Evolutionary conservation across 2,797 vertebrate species (phyloP).

Genomic region (Delichon dasypus): DNA sequence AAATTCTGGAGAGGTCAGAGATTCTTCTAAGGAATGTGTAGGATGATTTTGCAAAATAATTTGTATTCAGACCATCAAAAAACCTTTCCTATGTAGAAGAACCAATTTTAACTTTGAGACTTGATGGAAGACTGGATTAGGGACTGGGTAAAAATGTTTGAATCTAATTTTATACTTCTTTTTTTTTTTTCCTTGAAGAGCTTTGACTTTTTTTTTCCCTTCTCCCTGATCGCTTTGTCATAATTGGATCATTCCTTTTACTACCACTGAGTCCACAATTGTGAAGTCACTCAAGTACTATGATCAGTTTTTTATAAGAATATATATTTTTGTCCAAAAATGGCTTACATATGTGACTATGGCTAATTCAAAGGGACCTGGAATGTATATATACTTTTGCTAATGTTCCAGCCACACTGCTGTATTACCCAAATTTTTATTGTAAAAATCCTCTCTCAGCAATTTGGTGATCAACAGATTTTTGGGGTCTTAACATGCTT

Average conservation of each 20-base stretch:
- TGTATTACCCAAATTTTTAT: conserved; percentile 76
- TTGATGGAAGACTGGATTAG: conserved; percentile 65
- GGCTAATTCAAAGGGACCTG: conserved; percentile 81
- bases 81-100: conserved; percentile 67
- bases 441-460: conserved; percentile 60
- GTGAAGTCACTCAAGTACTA: conserved; percentile 76
- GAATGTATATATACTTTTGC: conserved; percentile 83
- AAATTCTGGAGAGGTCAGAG: conserved; percentile 61
- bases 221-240: conserved; percentile 73
- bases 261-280: conserved; percentile 75
- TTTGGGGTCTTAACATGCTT: conserved; percentile 46
- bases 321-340: conserved; percentile 85
- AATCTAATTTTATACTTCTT: conserved; percentile 81
- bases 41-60: conserved; percentile 58
- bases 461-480: conserved; percentile 53
- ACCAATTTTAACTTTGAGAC: conserved; percentile 66
- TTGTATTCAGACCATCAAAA: conserved; percentile 59
- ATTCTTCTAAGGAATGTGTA: conserved; percentile 55
- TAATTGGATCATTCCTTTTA: conserved; percentile 79
- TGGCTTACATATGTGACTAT: conserved; percentile 80
- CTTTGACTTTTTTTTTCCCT: conserved; percentile 71
- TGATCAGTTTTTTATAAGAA: conserved; percentile 84
- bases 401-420: conserved; percentile 76
- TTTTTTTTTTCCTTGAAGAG: conserved; percentile 73
- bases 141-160: conserved; percentile 71